These are phyloP conservation scores for Exocentrus adspersus DNA, from an alignment of 2,888 invertebrate genomes.

Conservation along the genomic window DNA sequence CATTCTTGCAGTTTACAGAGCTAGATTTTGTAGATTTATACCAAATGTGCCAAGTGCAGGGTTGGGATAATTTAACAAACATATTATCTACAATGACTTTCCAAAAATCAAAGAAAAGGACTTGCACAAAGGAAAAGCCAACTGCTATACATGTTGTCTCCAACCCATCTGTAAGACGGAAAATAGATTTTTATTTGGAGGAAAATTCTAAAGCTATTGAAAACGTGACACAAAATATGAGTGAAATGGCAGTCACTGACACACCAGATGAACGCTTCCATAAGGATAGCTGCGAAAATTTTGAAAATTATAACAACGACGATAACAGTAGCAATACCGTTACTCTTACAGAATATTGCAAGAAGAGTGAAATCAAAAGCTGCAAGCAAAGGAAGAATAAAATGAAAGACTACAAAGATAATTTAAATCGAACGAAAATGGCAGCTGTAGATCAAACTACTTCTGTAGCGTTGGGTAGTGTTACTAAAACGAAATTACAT, in stretches of 20 bases:
- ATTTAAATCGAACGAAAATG: neutral
- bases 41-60: neutral
- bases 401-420: neutral
- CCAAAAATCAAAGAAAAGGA: conserved; percentile 25
- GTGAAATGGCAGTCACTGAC: neutral
- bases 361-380: neutral
- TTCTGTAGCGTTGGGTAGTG: neutral
- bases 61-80: conserved; percentile 25
- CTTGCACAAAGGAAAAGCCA: conserved; percentile 26
- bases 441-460: too few species aligned
- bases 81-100: conserved; percentile 31
- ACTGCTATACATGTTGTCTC: neutral
- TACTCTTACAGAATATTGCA: neutral
- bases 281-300: neutral
- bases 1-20: conserved; percentile 31
- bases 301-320: neutral
- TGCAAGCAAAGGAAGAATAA: neutral
- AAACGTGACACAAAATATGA: neutral
- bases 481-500: neutral
- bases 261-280: neutral
- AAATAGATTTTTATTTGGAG: conserved; percentile 25
- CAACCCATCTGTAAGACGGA: conserved; percentile 22
- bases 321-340: neutral
- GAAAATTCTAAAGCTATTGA: conserved; percentile 1
- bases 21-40: conserved; percentile 28